A percentile compares a stretch with the other conserved stretches of the same genome.
These are phyloP conservation scores for Tenthredo livida DNA, from an alignment of 2,888 invertebrate genomes.

Conservation along the genomic window DNA sequence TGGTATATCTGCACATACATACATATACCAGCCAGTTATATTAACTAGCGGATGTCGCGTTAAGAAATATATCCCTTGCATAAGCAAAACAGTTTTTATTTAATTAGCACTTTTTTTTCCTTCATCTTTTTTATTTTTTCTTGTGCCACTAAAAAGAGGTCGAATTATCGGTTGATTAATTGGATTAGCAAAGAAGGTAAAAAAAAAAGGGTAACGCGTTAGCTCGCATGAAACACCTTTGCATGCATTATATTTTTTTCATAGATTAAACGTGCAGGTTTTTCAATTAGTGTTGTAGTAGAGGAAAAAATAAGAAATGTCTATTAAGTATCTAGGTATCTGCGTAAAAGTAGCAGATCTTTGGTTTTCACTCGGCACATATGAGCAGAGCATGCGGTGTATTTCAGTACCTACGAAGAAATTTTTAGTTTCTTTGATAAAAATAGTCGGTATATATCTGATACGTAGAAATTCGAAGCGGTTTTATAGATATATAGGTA, in stretches of 20 bases:
- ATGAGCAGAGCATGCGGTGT: no score
- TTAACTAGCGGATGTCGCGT: neutral
- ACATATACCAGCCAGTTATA: neutral
- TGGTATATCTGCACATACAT: neutral
- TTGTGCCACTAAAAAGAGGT: neutral
- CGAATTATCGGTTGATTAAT: neutral
- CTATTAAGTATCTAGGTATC: neutral
- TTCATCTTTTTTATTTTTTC: neutral
- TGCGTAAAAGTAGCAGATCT: neutral
- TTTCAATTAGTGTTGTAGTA: neutral
- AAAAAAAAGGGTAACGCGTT: neutral
- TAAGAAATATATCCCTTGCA: slow-evolving; percentile 14
- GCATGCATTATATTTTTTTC: neutral
- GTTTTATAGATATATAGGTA: neutral
- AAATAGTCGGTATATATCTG: no score
- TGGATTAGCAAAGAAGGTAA: neutral
- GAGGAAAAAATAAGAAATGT: neutral
- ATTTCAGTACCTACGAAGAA: neutral
- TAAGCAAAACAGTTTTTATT: neutral
- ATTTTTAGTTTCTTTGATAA: neutral
- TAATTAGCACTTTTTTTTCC: neutral
- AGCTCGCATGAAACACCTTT: neutral
- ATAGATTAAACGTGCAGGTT: neutral
- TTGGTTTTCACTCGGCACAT: neutral
- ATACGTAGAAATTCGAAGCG: neutral